phyloP scores from a whole-genome alignment of 2,888 invertebrate genomes.

The Erannis defoliaria region DNA sequence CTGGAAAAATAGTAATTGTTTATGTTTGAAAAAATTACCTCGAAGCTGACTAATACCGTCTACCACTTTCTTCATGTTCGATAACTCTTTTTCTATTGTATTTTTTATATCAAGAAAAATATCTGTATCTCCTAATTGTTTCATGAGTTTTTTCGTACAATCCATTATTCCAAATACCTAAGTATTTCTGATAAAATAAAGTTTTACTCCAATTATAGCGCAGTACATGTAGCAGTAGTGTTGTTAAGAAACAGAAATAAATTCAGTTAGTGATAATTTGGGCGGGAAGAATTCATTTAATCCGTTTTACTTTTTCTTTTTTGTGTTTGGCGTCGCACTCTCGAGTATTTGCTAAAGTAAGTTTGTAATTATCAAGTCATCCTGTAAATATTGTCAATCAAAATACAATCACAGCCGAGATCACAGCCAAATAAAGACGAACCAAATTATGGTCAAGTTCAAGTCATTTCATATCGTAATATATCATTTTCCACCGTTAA shows the following conservation, averaged over 20 bases:
- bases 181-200: too few species aligned
- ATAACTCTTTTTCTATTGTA: constrained; percentile 66
- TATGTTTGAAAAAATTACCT: constrained; percentile 54
- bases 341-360: too few species aligned
- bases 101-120: constrained; percentile 58
- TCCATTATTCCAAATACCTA: constrained; percentile 27
- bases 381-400: too few species aligned
- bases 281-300: constrained; percentile 56
- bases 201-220: too few species aligned
- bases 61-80: constrained; percentile 68
- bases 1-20: too few species aligned
- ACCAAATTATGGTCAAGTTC: not conserved
- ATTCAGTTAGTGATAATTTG: not conserved
- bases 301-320: constrained; percentile 50
- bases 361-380: not conserved
- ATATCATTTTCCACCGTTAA: too few species aligned
- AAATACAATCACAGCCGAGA: too few species aligned
- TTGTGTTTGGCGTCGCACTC: too few species aligned
- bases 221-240: too few species aligned
- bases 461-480: too few species aligned
- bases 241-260: too few species aligned
- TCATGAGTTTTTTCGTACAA: constrained; percentile 48
- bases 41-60: constrained; percentile 73
- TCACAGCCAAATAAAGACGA: too few species aligned
- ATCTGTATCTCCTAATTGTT: constrained; percentile 60